These are phyloP conservation scores for Proteles cristata DNA, from an alignment of 2,113 vertebrate genomes.

Conservation along the genomic window DNA sequence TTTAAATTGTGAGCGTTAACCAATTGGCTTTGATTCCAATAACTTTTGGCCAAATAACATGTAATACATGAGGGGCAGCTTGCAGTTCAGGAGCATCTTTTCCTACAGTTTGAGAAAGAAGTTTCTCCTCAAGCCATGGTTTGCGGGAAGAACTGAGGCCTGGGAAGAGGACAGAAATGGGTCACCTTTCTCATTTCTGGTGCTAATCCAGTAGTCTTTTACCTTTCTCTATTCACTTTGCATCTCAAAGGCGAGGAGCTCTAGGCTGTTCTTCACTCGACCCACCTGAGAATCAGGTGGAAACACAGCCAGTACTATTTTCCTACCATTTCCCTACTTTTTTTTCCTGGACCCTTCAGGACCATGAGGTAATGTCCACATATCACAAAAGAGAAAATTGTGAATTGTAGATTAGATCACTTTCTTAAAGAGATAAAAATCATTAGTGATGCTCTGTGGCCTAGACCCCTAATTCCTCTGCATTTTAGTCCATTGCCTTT, in stretches of 20 bases:
- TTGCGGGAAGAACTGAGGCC: background rate
- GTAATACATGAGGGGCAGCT: no score
- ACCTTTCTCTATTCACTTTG: background rate
- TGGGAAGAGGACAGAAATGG: no score
- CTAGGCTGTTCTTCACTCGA: background rate
- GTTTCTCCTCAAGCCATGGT: background rate
- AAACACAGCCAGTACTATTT: background rate
- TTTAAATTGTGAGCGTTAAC: background rate
- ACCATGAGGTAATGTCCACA: no score
- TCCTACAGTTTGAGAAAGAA: background rate
- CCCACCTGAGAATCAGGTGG: background rate
- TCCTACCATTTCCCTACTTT: background rate
- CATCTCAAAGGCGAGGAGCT: background rate
- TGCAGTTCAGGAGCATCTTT: no score
- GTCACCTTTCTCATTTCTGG: rapidly evolving
- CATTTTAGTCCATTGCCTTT: background rate
- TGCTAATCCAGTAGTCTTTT: no score
- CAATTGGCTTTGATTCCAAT: background rate
- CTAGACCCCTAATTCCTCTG: background rate
- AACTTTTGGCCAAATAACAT: background rate
- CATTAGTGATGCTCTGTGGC: background rate
- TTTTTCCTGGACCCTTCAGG: background rate
- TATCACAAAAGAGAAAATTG: background rate
- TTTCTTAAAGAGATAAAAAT: background rate
- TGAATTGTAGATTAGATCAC: background rate